These are phyloP conservation scores for Volucella inflata DNA, from an alignment of 2,888 invertebrate genomes.

Conservation along the genomic window DNA sequence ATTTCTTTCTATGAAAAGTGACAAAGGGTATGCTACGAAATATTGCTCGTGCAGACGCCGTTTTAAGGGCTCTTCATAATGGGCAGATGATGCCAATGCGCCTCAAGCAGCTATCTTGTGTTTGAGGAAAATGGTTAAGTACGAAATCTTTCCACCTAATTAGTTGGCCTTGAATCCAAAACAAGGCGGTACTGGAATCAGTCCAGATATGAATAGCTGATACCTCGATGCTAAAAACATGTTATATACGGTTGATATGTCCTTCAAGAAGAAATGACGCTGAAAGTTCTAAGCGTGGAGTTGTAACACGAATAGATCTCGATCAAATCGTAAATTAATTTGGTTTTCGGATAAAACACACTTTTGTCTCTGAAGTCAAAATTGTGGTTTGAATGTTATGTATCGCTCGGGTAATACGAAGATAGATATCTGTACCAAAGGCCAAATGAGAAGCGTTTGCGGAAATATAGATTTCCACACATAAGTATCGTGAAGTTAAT, in stretches of 20 bases:
- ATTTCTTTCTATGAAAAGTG: too few species aligned
- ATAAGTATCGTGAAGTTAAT: constrained; percentile 2
- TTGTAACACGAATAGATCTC: constrained; percentile 26
- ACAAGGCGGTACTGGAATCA: too few species aligned
- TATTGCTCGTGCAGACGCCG: too few species aligned
- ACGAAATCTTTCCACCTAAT: too few species aligned
- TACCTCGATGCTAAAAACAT: neutral
- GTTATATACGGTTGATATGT: neutral
- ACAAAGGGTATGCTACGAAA: too few species aligned
- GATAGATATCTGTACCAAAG: neutral
- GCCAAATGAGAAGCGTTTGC: constrained; percentile 18
- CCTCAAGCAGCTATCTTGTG: too few species aligned
- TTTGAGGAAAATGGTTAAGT: too few species aligned
- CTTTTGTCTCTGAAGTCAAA: constrained; percentile 20
- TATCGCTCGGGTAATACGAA: neutral
- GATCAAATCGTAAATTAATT: neutral
- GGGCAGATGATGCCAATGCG: too few species aligned
- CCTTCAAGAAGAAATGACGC: constrained; percentile 17
- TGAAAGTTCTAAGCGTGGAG: constrained; percentile 11
- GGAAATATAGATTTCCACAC: constrained; percentile 16
- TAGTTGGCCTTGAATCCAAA: too few species aligned
- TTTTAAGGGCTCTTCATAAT: too few species aligned
- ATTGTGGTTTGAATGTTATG: constrained; percentile 24
- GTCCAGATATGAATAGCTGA: neutral
- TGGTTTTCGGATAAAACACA: constrained; percentile 13